These are phyloP conservation scores for Tragelaphus imberbis DNA, from an alignment of 2,113 vertebrate genomes.

Conservation along the genomic window DNA sequence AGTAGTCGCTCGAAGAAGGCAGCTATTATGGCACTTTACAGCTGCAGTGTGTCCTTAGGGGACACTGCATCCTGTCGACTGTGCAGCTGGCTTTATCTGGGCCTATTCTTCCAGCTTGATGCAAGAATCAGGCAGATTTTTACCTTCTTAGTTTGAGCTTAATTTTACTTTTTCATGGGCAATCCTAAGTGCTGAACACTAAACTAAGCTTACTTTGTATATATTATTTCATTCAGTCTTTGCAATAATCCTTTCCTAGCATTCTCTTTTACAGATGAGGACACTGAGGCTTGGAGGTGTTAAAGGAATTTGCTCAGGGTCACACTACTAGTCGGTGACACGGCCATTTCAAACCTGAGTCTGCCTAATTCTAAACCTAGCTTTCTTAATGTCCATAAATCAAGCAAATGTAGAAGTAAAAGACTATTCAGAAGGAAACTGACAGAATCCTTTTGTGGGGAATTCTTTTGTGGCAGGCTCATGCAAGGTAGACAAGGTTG, in stretches of 20 bases:
- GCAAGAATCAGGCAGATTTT: slow-evolving; percentile 45
- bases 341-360: neutral
- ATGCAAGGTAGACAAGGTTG: neutral
- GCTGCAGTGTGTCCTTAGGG: slow-evolving; percentile 61
- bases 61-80: slow-evolving; percentile 40
- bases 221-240: slow-evolving; percentile 22
- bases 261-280: slow-evolving; percentile 3
- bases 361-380: neutral
- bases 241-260: neutral
- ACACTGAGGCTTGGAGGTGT: neutral
- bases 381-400: neutral
- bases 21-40: slow-evolving; percentile 40
- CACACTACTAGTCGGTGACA: neutral
- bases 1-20: slow-evolving; percentile 23
- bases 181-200: slow-evolving; percentile 14
- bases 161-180: slow-evolving; percentile 35
- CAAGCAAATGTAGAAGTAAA: slow-evolving; percentile 10
- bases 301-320: neutral
- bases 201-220: neutral
- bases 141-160: slow-evolving; percentile 51
- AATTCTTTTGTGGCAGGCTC: neutral
- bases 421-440: neutral
- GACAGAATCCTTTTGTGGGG: neutral
- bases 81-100: slow-evolving; percentile 55
- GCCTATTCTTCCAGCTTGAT: slow-evolving; percentile 49